phyloP scores from a whole-genome alignment of 2,888 invertebrate species.

The Ormyrus thymus region DNA sequence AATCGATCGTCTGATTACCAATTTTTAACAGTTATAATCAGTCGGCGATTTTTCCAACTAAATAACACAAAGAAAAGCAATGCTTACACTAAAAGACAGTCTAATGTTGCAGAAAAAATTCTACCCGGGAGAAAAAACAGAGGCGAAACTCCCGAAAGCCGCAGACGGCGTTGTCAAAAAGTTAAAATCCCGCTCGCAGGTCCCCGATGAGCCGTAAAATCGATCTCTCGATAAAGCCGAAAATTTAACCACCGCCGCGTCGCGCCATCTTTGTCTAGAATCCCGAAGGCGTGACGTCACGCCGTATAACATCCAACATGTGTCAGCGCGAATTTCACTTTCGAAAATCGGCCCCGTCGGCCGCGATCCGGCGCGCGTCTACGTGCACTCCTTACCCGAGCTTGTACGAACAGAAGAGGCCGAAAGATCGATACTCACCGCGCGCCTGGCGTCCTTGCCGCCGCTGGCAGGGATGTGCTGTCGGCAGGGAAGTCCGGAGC shows the following conservation, averaged over 20 bases:
- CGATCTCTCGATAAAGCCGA: constrained; percentile 1
- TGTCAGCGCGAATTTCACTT: constrained; percentile 53
- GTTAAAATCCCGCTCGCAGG: too few relatives aligned
- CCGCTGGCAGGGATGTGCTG: constrained; percentile 4
- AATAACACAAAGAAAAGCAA: too few relatives aligned
- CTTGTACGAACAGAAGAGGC: background rate
- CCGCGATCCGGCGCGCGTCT: background rate
- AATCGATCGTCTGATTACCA: background rate
- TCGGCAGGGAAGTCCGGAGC: constrained; percentile 38
- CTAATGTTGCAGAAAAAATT: too few relatives aligned
- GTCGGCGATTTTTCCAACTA: too few relatives aligned
- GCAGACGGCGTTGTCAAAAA: too few relatives aligned
- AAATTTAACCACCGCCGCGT: constrained; percentile 24
- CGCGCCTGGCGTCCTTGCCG: background rate
- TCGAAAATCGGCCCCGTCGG: constrained; percentile 19
- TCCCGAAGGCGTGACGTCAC: background rate
- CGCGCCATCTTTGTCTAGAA: constrained; percentile 52
- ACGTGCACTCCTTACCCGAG: too few relatives aligned
- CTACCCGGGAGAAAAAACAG: too few relatives aligned
- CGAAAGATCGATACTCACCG: constrained; percentile 41
- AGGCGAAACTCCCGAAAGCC: too few relatives aligned
- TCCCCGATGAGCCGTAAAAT: too few relatives aligned
- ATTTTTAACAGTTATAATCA: background rate
- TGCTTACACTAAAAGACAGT: too few relatives aligned
- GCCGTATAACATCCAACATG: constrained; percentile 44